A percentile compares a stretch with the other conserved stretches of the same genome.
phyloP scores from a whole-genome alignment of 2,113 vertebrate species.

The Ifrita kowaldi region DNA sequence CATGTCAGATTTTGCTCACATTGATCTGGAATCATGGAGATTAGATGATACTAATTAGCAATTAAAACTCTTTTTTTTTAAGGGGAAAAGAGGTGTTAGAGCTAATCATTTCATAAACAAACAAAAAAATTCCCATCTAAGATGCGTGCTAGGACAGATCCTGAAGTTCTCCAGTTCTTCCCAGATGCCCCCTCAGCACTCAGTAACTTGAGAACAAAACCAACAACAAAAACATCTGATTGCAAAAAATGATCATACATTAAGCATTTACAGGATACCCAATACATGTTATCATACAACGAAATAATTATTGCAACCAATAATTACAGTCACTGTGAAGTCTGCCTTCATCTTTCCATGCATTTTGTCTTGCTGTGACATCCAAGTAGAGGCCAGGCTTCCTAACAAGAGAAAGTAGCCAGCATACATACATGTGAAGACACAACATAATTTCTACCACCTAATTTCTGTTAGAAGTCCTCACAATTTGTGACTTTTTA shows the following conservation, averaged over 20 bases:
- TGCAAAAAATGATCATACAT: background rate
- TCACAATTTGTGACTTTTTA: background rate
- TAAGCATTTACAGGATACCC: background rate
- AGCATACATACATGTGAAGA: fast-evolving
- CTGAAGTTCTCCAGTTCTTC: background rate
- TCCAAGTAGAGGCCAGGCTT: background rate
- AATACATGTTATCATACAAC: background rate
- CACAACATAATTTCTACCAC: background rate
- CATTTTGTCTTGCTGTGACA: background rate
- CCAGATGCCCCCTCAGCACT: background rate
- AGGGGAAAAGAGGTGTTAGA: background rate
- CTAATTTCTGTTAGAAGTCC: background rate
- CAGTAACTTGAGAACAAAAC: background rate
- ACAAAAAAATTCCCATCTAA: background rate
- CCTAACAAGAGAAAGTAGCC: background rate
- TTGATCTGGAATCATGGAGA: background rate
- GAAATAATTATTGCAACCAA: background rate
- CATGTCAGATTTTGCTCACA: background rate
- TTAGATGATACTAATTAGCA: background rate
- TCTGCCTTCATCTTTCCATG: background rate
- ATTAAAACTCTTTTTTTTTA: background rate
- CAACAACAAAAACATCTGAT: background rate
- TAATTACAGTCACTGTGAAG: background rate
- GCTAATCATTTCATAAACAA: background rate
- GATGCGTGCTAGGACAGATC: background rate